Percentiles rank a stretch among this genome's conserved stretches.
These are phyloP conservation scores for Jaculus jaculus DNA, from an alignment of 2,113 vertebrate genomes.

Conservation along the genomic window DNA sequence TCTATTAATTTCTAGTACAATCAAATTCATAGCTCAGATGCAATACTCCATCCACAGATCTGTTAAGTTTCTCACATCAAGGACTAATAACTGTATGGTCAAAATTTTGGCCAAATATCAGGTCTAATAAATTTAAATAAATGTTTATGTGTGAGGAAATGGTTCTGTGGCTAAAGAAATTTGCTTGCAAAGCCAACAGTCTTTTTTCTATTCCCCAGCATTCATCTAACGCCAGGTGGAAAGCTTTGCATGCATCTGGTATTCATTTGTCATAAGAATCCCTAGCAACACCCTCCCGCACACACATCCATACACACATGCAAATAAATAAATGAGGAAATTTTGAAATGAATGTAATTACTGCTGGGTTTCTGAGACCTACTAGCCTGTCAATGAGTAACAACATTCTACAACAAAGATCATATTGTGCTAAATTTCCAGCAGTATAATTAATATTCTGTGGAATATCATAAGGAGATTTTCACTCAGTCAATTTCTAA, in stretches of 20 bases:
- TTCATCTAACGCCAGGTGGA: too few species aligned
- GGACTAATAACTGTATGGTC: background rate
- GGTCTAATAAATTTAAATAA: background rate
- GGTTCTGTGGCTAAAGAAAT: too few species aligned
- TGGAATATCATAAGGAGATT: background rate
- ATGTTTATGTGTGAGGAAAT: background rate
- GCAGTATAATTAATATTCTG: slow-evolving; percentile 4
- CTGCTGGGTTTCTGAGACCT: fast-evolving
- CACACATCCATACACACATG: too few species aligned
- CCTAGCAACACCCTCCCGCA: too few species aligned
- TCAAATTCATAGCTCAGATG: background rate
- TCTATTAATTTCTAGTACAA: background rate
- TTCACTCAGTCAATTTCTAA: background rate
- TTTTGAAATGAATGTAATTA: background rate
- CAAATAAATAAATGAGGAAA: too few species aligned
- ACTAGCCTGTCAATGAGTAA: background rate
- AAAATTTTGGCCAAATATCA: background rate
- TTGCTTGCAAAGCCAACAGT: too few species aligned
- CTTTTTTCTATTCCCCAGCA: too few species aligned
- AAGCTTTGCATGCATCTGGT: too few species aligned
- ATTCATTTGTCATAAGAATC: too few species aligned
- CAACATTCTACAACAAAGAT: background rate
- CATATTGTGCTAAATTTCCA: background rate
- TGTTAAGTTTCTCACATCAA: background rate
- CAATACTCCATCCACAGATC: background rate